These are phyloP conservation scores for Theristicus caerulescens DNA, from an alignment of 2,113 vertebrate genomes.

Conservation along the genomic window DNA sequence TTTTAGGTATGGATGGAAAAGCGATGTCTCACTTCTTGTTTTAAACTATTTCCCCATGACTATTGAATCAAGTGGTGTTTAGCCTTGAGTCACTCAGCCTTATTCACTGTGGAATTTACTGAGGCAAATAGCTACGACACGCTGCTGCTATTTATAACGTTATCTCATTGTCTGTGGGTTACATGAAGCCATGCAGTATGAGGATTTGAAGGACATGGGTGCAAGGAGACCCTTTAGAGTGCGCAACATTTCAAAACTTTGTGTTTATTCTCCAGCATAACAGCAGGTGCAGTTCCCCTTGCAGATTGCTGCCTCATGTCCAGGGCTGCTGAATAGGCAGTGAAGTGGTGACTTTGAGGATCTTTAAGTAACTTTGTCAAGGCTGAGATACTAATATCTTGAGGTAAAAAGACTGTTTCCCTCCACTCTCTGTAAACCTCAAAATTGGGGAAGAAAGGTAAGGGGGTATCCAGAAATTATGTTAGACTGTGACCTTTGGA, in stretches of 20 bases:
- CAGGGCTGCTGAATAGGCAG: neutral
- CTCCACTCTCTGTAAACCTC: neutral
- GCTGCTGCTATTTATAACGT: neutral
- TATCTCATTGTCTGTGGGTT: neutral
- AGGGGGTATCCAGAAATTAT: neutral
- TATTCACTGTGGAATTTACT: neutral
- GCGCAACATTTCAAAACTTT: neutral
- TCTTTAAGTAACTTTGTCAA: neutral
- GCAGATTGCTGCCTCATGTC: neutral
- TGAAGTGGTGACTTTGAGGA: neutral
- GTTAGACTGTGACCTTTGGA: neutral
- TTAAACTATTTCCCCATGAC: neutral
- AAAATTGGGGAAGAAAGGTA: neutral
- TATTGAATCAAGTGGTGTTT: neutral
- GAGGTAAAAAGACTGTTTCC: neutral
- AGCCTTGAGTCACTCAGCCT: slow-evolving; percentile 13
- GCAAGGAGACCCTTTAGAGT: neutral
- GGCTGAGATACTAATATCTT: neutral
- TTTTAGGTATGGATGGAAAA: neutral
- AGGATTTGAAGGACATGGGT: neutral
- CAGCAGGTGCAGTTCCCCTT: neutral
- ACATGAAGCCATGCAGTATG: fast-evolving
- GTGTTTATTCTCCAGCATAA: neutral
- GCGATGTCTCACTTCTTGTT: neutral
- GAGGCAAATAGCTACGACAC: neutral